phyloP scores from a whole-genome alignment of 2,797 vertebrate species.

The Brotula barbata region DNA sequence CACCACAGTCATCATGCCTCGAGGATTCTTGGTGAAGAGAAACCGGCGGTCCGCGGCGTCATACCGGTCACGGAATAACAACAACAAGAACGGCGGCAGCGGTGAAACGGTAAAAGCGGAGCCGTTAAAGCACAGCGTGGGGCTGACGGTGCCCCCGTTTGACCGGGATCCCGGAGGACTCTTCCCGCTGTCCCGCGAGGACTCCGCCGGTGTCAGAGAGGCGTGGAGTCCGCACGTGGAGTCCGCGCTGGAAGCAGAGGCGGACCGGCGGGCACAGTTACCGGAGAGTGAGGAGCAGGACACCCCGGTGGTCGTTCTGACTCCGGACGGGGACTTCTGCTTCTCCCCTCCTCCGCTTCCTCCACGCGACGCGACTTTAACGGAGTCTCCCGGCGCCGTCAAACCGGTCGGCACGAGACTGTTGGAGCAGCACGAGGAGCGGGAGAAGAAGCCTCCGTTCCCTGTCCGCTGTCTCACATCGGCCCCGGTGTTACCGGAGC shows the following conservation, averaged over 20 bases:
- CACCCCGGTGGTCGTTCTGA: conserved; percentile 55
- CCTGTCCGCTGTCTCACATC: conserved; percentile 79
- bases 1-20: conserved; percentile 87
- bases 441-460: conserved; percentile 71
- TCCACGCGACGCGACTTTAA: conserved; percentile 40
- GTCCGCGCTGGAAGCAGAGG: conserved; percentile 72
- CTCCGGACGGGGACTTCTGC: conserved; percentile 47
- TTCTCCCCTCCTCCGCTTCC: conserved; percentile 54
- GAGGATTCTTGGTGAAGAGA: conserved; percentile 93
- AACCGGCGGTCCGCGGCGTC: conserved; percentile 81
- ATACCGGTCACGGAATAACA: conserved; percentile 76
- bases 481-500: conserved; percentile 66
- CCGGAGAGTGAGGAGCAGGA: conserved; percentile 64
- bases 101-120: neutral
- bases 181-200: conserved; percentile 45
- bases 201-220: conserved; percentile 48
- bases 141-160: neutral
- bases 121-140: neutral
- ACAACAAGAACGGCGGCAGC: neutral
- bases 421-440: conserved; percentile 41
- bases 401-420: conserved; percentile 75
- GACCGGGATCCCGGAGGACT: conserved; percentile 10
- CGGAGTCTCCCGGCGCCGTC: conserved; percentile 72
- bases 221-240: conserved; percentile 69
- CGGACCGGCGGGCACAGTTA: conserved; percentile 65